Percentiles rank a stretch among this genome's conserved stretches.
Conservation (phyloP, 2,113 vertebrate genomes). For the Malaclemys terrapin region DNA sequence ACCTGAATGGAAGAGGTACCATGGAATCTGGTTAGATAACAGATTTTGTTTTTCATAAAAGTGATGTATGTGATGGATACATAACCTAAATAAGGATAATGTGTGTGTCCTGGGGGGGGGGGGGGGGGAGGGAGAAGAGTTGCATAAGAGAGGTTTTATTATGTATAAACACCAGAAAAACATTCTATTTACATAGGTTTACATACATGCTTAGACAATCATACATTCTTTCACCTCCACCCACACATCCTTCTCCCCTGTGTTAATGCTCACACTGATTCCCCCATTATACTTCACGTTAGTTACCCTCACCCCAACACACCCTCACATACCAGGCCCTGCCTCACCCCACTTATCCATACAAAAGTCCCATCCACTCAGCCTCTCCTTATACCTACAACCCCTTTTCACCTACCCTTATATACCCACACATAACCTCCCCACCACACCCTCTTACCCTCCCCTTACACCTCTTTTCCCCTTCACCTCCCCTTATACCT, state of each 20-base stretch:
- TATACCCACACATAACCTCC: neutral
- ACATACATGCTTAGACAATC: neutral
- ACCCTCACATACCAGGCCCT: neutral
- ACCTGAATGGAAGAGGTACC: neutral
- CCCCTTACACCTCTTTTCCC: neutral
- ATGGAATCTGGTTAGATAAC: neutral
- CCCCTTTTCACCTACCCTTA: neutral
- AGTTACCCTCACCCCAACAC: neutral
- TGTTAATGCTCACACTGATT: neutral
- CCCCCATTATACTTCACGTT: neutral
- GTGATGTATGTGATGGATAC: neutral
- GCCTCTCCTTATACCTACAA: neutral
- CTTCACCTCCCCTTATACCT: neutral
- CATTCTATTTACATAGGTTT: neutral
- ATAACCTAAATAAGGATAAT: neutral
- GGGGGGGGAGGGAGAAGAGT: neutral
- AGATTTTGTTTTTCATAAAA: neutral
- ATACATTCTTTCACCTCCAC: neutral
- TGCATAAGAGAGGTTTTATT: neutral
- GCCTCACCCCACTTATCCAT: neutral
- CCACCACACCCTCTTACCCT: too few relatives aligned
- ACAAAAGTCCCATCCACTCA: neutral
- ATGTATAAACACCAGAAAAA: neutral
- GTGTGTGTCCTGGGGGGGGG: neutral
- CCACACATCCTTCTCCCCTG: neutral